Evolutionary conservation across 1,140 invertebrate genomes (phyloP).

Genomic region (Sycobia sp.): DNA sequence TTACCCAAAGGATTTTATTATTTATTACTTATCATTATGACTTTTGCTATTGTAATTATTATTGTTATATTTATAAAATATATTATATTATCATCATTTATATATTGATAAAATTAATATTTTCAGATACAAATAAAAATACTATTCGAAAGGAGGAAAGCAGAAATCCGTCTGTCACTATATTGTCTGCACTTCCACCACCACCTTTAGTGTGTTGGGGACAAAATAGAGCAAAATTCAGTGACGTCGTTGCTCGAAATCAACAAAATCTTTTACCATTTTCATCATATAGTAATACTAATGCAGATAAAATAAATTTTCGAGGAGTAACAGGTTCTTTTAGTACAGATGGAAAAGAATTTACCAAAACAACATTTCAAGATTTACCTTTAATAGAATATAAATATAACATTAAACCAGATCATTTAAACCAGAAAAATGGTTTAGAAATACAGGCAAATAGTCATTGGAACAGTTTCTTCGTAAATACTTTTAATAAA

Average conservation of each 20-base stretch:
- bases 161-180: slow-evolving; percentile 21
- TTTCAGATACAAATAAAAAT: slow-evolving; percentile 40
- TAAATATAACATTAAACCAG: slow-evolving; percentile 38
- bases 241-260: slow-evolving; percentile 65
- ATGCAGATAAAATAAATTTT: slow-evolving; percentile 29
- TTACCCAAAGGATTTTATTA: too few species aligned
- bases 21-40: too few species aligned
- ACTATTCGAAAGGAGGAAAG: slow-evolving; percentile 44
- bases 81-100: too few species aligned
- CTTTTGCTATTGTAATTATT: too few species aligned
- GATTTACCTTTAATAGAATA: slow-evolving; percentile 41
- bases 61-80: too few species aligned
- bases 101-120: background rate
- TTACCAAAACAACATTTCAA: slow-evolving; percentile 39
- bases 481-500: slow-evolving; percentile 51
- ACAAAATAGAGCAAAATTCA: slow-evolving; percentile 65
- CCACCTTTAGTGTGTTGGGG: slow-evolving; percentile 59
- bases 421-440: slow-evolving; percentile 34
- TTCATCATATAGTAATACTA: slow-evolving; percentile 39
- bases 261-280: slow-evolving; percentile 47
- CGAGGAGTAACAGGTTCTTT: slow-evolving; percentile 17
- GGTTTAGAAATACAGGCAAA: slow-evolving; percentile 39
- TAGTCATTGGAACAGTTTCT: slow-evolving; percentile 50
- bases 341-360: slow-evolving; percentile 27
- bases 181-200: slow-evolving; percentile 36